Conservation (phyloP, 92 coral and sea anemone genomes). For the Phenganax marumi region DNA sequence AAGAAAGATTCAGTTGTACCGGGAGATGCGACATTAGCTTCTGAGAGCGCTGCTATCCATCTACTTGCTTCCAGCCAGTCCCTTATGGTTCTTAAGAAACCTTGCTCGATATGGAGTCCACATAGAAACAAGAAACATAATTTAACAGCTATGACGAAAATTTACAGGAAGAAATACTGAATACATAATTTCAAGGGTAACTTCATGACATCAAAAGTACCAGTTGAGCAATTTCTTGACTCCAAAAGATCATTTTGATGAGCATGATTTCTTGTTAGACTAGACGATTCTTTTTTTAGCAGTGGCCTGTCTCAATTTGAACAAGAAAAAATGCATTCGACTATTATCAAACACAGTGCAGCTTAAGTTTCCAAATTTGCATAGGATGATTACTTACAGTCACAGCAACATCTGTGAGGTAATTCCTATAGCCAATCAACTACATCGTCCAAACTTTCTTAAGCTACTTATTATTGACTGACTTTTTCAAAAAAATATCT, state of each 20-base stretch:
- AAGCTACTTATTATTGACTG: too few relatives aligned
- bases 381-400: background rate
- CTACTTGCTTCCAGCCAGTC: background rate
- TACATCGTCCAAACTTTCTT: background rate
- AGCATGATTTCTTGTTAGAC: too few relatives aligned
- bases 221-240: background rate
- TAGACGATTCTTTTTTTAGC: too few relatives aligned
- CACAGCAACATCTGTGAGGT: background rate
- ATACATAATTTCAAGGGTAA: background rate
- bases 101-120: slow-evolving; percentile 9
- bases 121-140: background rate
- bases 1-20: slow-evolving; percentile 4
- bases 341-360: background rate
- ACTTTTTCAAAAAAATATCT: background rate
- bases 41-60: background rate
- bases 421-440: background rate
- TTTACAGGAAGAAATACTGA: background rate
- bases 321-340: slow-evolving; percentile 4
- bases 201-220: background rate
- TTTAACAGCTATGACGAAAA: background rate
- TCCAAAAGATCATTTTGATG: background rate
- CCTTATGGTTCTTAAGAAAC: background rate
- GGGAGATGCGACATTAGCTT: background rate
- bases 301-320: background rate
- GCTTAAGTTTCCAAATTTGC: background rate